These are phyloP conservation scores for Lagria hirta DNA, from an alignment of 2,888 invertebrate genomes.

Conservation along the genomic window DNA sequence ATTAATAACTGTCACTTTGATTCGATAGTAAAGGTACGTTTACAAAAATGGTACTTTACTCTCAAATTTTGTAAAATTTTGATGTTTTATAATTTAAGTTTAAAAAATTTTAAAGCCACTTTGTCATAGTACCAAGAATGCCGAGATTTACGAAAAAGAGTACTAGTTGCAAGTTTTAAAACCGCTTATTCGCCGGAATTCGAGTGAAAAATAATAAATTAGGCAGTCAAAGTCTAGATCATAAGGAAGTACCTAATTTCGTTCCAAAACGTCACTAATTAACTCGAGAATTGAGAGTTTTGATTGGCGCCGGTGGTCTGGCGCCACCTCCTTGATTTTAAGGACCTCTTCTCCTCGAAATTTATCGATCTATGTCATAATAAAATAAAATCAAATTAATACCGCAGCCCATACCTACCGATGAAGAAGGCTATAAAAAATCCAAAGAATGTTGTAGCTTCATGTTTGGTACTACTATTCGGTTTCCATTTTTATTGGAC, in stretches of 20 bases:
- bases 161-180: too few species aligned
- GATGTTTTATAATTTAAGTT: too few species aligned
- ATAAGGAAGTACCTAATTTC: constrained; percentile 7
- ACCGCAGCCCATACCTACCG: constrained; percentile 40
- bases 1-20: too few species aligned
- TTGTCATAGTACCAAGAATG: too few species aligned
- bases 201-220: too few species aligned
- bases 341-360: constrained; percentile 40
- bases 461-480: constrained; percentile 37
- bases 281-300: constrained; percentile 33
- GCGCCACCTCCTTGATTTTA: constrained; percentile 50
- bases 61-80: too few species aligned
- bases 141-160: too few species aligned
- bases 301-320: constrained; percentile 50
- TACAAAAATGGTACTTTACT: too few species aligned
- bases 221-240: too few species aligned
- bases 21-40: too few species aligned
- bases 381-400: constrained; percentile 55
- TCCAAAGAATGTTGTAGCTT: constrained; percentile 49
- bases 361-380: constrained; percentile 52
- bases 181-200: too few species aligned
- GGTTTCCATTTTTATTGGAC: constrained; percentile 35
- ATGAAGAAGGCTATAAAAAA: constrained; percentile 46
- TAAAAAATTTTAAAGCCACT: too few species aligned
- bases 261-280: constrained; percentile 16